phyloP scores from a whole-genome alignment of 2,113 vertebrate species.

The Elephas maximus region DNA sequence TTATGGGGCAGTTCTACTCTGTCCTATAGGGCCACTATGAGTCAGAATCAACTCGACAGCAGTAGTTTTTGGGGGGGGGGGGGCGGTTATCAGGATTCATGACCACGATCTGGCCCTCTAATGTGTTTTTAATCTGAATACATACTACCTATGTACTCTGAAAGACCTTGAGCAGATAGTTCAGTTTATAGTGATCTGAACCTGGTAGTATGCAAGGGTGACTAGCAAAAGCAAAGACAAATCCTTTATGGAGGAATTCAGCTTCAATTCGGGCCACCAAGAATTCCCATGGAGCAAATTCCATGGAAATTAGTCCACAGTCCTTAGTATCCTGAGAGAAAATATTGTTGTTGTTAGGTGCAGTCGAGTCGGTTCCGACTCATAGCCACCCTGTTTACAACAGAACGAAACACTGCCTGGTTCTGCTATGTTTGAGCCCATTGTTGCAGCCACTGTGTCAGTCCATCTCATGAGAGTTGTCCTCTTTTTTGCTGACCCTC shows the following conservation, averaged over 20 bases:
- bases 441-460: no score
- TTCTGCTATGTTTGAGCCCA: no score
- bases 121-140: not conserved
- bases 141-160: not conserved
- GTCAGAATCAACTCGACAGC: not conserved
- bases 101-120: not conserved
- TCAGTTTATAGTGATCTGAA: not conserved
- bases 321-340: conserved; percentile 7
- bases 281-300: not conserved
- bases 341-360: not conserved
- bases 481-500: no score
- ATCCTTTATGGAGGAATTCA: not conserved
- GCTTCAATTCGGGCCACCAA: not conserved
- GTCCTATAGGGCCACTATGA: not conserved
- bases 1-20: not conserved
- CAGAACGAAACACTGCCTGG: no score
- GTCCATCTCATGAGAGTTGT: no score
- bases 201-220: not conserved
- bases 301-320: conserved; percentile 14
- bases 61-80: not conserved
- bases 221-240: conserved; percentile 1
- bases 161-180: conserved; percentile 22
- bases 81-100: not conserved
- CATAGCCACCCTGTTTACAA: no score
- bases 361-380: no score